A percentile compares a stretch with the other conserved stretches of the same genome.
phyloP scores from a whole-genome alignment of 1,140 invertebrate genomes.

The Spodoptera litura region DNA sequence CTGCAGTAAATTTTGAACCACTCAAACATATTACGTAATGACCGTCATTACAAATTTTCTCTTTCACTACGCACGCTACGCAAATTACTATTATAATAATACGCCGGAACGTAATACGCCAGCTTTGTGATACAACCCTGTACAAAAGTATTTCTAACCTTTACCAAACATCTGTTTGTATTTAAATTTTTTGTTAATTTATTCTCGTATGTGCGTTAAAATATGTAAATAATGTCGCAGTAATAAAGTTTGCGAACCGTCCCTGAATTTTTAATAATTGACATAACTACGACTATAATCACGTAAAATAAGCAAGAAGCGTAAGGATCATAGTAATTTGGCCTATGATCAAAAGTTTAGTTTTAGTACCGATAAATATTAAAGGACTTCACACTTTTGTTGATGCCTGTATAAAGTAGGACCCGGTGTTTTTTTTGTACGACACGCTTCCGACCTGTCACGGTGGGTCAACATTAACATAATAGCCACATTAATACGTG shows the following conservation, averaged over 20 bases:
- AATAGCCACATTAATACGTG: conserved; percentile 43
- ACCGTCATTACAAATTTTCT: conserved; percentile 25
- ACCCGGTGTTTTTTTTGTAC: conserved; percentile 25
- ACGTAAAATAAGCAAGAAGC: no score
- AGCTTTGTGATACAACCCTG: not conserved
- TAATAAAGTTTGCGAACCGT: no score
- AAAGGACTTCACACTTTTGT: conserved; percentile 1
- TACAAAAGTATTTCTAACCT: not conserved
- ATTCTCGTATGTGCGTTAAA: not conserved
- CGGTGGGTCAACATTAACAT: conserved; percentile 45
- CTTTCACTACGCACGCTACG: conserved; percentile 37
- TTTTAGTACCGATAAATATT: not conserved
- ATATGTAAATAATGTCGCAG: no score
- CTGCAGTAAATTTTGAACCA: conserved; percentile 21
- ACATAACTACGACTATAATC: no score
- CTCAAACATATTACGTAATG: conserved; percentile 43
- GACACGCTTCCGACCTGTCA: conserved; percentile 37
- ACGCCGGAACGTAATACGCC: conserved; percentile 18
- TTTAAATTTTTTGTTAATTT: not conserved
- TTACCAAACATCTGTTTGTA: not conserved
- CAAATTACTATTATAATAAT: conserved; percentile 42
- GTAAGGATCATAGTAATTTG: no score
- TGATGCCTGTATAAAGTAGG: conserved; percentile 5
- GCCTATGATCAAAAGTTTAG: not conserved
- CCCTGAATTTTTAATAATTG: no score